Evolutionary conservation across 2,888 invertebrate genomes (phyloP), one percentile per base, ranked within the genome.

Genomic region (Nomada hirtipes): DNA sequence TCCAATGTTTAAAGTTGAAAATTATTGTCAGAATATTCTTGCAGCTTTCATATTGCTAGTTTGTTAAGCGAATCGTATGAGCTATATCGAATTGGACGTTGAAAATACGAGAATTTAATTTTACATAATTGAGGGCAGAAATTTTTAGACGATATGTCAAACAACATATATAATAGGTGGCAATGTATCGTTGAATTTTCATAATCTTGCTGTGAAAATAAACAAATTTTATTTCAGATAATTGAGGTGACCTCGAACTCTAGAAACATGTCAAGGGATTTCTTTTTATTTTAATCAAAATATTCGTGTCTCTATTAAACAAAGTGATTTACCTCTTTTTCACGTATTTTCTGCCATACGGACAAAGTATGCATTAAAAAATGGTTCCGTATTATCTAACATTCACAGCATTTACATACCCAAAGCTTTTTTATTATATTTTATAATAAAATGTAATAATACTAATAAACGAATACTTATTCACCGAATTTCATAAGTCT

Each of bases 1-100:
- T 84, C 87, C 86, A 87, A 72, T 75, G 20, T 69, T 67, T 70
- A 78, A 86, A 67, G 80, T 73, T 86, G 80, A 61, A 29, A 63
- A 59, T 29, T 87, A 87, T 87, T 87, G 87, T 86, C 84, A 87
- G 87, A 77, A 57, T 70, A 85, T 79, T 67, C 53, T 50, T 20
- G 69, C 52, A n/a, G 53, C 52, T 29, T 71, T 36, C 60, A 20
- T 60, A 69, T 72, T 57, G 68, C 53, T 68, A 15, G 47, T 65
- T 79, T 15, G 18, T 52, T 26, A n/a, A 64, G 50, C 23, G 42
- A 73, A 11, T 60, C 4, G 42, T 53, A 23, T 23, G 11, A 57
- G 18, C 59, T 13, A 36, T 15, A 47, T 47, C 0, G 18, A 67
- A 42, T 10, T 57, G 10, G 18, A 18, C n/a, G 67, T 1, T 18